Base-by-base conservation (phyloP, 1,140 invertebrate species). In the Oncopodura yosiiana region DNA sequence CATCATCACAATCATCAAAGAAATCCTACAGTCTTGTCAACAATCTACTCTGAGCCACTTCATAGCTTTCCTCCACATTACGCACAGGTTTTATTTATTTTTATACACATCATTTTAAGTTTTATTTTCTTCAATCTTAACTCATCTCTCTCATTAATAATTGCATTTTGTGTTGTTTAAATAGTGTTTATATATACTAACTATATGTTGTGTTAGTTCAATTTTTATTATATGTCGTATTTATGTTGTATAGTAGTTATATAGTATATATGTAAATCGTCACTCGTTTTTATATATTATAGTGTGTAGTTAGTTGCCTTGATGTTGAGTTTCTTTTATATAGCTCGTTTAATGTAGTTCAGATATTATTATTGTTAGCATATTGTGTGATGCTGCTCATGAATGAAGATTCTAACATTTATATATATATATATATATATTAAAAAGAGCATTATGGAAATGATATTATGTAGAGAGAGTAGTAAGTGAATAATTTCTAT, bases 11-110 rank as follows among this genome's bases (percentile, higher is more conserved):
- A 12, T 19, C 38, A 41, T 16, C 18, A 41, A 6, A 41, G 19
- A 19, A 32, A 36, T 32, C 32, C 46, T 32, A 50, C 54, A 21
- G 49, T 56, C 29, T 49, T 48, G 30, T 56, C 54, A 32, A 50
- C 54, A 38, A 51, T 56, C 29, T 56, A 56, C 32, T 56, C 54
- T 44, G 54, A 56, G 49, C 54, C 54, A 14, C 44, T 56, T 41
- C 48, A 56, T 51, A 51, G 38, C 43, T 44, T 32, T 45, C 53
- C 41, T 46, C 49, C 37, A 36, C 42, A 46, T 36, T 56, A 56
- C 48, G 50, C 43, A 45, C 54, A 56, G 54, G 54, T 56, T 49
- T 24, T 21, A 30, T 48, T 34, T 9, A 12, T 46, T 56, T 49
- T 24, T 21, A 30, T 48, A 19, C 8, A 12, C n/a, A n/a, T n/a